phyloP scores from a whole-genome alignment of 2,888 invertebrate genomes.

The Sacculina carcini region DNA sequence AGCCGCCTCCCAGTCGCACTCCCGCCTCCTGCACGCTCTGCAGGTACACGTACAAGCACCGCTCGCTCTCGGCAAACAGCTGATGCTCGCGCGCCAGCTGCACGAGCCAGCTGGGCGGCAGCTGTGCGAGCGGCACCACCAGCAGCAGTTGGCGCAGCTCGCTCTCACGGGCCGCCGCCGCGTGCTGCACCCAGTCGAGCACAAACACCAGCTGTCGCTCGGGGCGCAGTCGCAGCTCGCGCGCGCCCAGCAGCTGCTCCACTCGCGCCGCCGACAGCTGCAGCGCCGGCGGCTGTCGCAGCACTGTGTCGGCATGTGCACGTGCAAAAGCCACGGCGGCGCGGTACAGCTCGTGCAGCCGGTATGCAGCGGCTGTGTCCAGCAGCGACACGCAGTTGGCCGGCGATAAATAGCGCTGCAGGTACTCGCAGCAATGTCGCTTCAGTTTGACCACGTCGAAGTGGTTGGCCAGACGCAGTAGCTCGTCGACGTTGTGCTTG shows the following conservation, averaged over 20 bases:
- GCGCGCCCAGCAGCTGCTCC: conserved; percentile 21
- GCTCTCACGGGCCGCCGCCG: background rate
- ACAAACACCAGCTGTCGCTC: background rate
- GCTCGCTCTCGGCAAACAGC: background rate
- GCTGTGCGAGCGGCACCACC: background rate
- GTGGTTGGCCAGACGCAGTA: conserved; percentile 33
- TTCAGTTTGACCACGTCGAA: conserved; percentile 33
- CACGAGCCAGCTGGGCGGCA: background rate
- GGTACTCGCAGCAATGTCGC: conserved; percentile 33
- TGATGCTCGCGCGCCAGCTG: background rate
- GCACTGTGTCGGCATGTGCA: conserved; percentile 25
- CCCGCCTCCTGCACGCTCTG: background rate
- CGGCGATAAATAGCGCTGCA: conserved; percentile 31
- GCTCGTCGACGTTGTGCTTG: conserved; percentile 31
- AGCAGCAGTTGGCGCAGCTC: conserved; percentile 2
- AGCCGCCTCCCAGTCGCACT: background rate
- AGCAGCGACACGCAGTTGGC: conserved; percentile 34
- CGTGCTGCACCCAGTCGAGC: background rate
- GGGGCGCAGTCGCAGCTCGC: background rate
- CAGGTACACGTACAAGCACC: background rate
- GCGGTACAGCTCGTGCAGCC: conserved; percentile 28
- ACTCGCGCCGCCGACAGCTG: conserved; percentile 24
- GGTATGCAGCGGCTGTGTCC: conserved; percentile 31
- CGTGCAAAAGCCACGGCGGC: conserved; percentile 29
- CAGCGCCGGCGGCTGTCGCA: conserved; percentile 29